Conservation (phyloP, 1,140 invertebrate species). For the Drosophila busckii region DNA sequence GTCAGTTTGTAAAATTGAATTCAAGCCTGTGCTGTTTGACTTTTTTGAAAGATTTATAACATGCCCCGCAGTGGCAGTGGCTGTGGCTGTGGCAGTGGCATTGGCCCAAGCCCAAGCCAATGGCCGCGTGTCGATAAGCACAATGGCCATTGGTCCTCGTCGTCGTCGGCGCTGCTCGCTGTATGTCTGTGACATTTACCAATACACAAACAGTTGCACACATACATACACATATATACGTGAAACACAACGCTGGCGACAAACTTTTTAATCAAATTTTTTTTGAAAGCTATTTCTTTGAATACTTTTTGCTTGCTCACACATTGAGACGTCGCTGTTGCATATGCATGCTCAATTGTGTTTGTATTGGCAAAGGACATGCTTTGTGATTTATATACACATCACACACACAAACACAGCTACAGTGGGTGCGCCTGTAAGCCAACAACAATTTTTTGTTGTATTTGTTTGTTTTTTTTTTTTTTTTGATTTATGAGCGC, state of each 20-base stretch:
- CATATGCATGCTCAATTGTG: conserved; percentile 77
- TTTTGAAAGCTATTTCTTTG: conserved; percentile 53
- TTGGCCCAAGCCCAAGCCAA: conserved; percentile 26
- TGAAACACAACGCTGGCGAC: conserved; percentile 50
- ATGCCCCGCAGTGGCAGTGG: conserved; percentile 7
- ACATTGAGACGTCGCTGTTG: conserved; percentile 43
- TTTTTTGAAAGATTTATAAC: conserved; percentile 76
- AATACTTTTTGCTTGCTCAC: background rate
- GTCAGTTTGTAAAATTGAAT: conserved; percentile 71
- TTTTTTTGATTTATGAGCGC: conserved; percentile 76
- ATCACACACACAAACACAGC: conserved; percentile 47
- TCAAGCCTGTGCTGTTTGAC: conserved; percentile 58
- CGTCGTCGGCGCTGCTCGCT: background rate
- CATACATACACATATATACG: conserved; percentile 5
- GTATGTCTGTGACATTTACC: conserved; percentile 57
- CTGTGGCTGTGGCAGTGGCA: background rate
- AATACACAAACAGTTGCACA: conserved; percentile 17
- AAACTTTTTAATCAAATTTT: conserved; percentile 78
- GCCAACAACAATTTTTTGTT: conserved; percentile 34
- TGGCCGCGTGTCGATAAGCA: conserved; percentile 70
- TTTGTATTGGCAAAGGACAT: conserved; percentile 77
- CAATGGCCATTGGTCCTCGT: conserved; percentile 40
- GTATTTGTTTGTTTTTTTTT: conserved; percentile 21
- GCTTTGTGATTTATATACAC: conserved; percentile 76
- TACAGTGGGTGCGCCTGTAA: conserved; percentile 13